Percentiles rank a stretch among this genome's conserved stretches.
Evolutionary conservation across 2,113 vertebrate genomes (phyloP).

Genomic region (Henicopernis longicauda): DNA sequence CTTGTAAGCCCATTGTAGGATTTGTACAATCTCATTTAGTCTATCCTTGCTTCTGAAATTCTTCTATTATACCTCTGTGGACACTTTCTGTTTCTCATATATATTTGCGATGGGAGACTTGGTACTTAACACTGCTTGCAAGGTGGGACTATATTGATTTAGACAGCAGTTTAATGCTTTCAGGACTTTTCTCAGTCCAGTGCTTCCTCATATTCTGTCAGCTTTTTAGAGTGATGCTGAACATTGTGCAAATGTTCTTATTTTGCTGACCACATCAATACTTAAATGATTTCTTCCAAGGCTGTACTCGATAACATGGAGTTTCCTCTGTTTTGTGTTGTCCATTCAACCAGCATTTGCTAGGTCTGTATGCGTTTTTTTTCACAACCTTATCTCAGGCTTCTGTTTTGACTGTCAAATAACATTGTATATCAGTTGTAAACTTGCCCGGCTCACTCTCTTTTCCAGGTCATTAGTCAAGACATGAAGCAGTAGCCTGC

Average conservation of each 20-base stretch:
- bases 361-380: background rate
- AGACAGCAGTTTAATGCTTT: background rate
- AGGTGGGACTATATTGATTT: background rate
- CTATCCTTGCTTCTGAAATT: background rate
- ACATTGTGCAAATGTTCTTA: background rate
- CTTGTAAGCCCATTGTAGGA: background rate
- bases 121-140: background rate
- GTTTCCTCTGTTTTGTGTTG: background rate
- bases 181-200: background rate
- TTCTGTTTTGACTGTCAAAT: constrained; percentile 18
- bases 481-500: background rate
- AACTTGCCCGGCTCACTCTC: background rate
- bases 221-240: background rate
- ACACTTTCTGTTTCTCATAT: background rate
- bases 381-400: background rate
- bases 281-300: background rate
- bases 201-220: background rate
- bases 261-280: background rate
- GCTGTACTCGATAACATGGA: background rate
- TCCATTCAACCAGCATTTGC: background rate
- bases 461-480: background rate
- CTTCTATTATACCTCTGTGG: background rate
- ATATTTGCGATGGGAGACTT: background rate
- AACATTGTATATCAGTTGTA: background rate
- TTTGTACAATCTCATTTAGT: constrained; percentile 14